Conservation (phyloP, 2,113 vertebrate genomes). For the Ia io region DNA sequence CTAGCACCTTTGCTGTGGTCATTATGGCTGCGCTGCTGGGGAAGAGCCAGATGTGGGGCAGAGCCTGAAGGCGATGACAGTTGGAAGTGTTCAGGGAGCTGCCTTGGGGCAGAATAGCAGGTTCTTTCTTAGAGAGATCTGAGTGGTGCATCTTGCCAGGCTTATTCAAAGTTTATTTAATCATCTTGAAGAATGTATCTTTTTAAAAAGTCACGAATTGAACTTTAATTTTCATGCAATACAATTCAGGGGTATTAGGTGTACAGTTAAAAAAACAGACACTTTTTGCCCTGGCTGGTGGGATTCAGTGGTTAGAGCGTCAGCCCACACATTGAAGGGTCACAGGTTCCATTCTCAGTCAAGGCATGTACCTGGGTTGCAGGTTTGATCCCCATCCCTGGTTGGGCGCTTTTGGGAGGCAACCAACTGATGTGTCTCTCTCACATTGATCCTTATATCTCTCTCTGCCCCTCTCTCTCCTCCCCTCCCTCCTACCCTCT, state of each 20-base stretch:
- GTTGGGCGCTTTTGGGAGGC: too few relatives aligned
- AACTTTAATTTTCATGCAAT: not conserved
- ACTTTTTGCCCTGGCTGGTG: too few relatives aligned
- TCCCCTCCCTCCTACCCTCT: too few relatives aligned
- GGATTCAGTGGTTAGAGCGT: too few relatives aligned
- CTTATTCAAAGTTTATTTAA: not conserved
- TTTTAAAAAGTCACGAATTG: not conserved
- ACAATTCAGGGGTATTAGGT: not conserved
- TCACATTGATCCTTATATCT: too few relatives aligned
- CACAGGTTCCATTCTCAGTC: too few relatives aligned
- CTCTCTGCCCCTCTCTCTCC: too few relatives aligned
- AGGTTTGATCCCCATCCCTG: too few relatives aligned
- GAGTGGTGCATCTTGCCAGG: not conserved
- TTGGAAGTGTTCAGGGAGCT: not conserved
- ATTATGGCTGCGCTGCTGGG: not conserved
- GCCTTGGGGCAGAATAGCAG: not conserved
- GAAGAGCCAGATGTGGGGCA: not conserved
- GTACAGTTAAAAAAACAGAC: not conserved
- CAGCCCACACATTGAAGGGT: too few relatives aligned
- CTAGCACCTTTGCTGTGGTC: not conserved
- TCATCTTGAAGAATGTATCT: not conserved
- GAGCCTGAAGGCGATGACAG: not conserved
- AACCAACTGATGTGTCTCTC: too few relatives aligned
- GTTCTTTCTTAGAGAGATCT: not conserved
- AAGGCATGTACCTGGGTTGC: too few relatives aligned